Percentiles rank a stretch among this genome's conserved stretches.
Conservation (phyloP, 2,797 vertebrate genomes). For the Bovichtus variegatus region DNA sequence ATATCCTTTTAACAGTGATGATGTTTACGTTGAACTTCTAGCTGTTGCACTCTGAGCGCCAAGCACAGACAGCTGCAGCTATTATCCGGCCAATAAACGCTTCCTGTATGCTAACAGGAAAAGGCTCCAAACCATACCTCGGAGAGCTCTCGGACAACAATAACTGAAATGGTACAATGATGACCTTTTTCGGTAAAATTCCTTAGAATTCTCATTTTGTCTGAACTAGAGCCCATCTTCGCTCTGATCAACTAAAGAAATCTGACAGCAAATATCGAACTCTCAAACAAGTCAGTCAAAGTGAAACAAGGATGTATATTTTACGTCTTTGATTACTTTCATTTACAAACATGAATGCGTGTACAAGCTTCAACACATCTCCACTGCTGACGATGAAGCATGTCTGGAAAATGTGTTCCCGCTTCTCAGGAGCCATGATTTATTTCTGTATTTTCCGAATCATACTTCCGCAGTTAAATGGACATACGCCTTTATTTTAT, state of each 20-base stretch:
- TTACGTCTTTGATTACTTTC: background rate
- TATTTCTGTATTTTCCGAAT: slow-evolving; percentile 36
- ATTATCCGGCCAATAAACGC: slow-evolving; percentile 21
- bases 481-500: background rate
- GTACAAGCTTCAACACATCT: background rate
- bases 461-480: slow-evolving; percentile 6
- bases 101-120: slow-evolving; percentile 24
- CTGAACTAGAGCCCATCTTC: background rate
- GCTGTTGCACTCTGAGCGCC: background rate
- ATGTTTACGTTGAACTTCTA: slow-evolving; percentile 1
- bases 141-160: slow-evolving; percentile 19
- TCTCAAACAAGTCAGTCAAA: background rate
- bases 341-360: background rate
- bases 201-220: background rate
- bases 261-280: background rate
- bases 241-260: background rate
- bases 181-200: slow-evolving; percentile 7
- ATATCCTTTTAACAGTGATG: background rate
- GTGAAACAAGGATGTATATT: background rate
- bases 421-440: slow-evolving; percentile 36
- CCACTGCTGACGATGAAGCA: background rate
- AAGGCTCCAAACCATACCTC: background rate
- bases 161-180: background rate
- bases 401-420: slow-evolving; percentile 9
- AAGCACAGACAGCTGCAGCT: slow-evolving; percentile 26